phyloP scores from a whole-genome alignment of 2,113 vertebrate genomes.

The Hippocampus abdominalis region DNA sequence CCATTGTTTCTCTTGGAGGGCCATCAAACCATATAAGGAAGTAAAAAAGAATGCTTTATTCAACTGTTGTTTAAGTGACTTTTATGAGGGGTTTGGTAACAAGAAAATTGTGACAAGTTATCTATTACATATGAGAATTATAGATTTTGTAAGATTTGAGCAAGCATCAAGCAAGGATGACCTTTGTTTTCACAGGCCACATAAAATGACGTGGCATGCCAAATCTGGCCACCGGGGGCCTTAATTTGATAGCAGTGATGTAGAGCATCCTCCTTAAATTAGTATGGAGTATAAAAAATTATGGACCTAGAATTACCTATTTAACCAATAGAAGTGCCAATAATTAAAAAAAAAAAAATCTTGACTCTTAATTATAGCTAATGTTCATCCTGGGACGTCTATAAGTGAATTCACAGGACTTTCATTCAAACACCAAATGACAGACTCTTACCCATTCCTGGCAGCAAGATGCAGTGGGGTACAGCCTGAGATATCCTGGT shows the following conservation, averaged over 20 bases:
- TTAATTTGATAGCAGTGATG: not conserved
- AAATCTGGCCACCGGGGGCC: too few relatives aligned
- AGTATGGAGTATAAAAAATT: not conserved
- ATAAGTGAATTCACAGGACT: not conserved
- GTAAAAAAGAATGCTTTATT: too few relatives aligned
- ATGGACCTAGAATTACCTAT: not conserved
- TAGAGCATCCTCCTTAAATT: not conserved
- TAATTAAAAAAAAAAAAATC: not conserved
- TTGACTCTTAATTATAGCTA: not conserved
- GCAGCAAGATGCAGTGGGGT: conserved; percentile 96
- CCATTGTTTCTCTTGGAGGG: too few relatives aligned
- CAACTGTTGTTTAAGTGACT: too few relatives aligned
- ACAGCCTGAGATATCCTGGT: conserved; percentile 98
- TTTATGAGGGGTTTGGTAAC: too few relatives aligned
- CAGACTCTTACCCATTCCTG: conserved; percentile 84
- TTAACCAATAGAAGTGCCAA: not conserved
- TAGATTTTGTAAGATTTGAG: too few relatives aligned
- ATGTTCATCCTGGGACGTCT: not conserved
- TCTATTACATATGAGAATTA: too few relatives aligned
- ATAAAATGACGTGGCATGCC: too few relatives aligned
- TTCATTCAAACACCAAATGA: not conserved
- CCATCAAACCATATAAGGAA: too few relatives aligned
- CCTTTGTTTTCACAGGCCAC: too few relatives aligned
- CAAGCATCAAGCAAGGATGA: too few relatives aligned
- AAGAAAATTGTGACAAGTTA: too few relatives aligned